Base-by-base conservation (phyloP, 1,140 invertebrate species). In the Melitaea cinxia region DNA sequence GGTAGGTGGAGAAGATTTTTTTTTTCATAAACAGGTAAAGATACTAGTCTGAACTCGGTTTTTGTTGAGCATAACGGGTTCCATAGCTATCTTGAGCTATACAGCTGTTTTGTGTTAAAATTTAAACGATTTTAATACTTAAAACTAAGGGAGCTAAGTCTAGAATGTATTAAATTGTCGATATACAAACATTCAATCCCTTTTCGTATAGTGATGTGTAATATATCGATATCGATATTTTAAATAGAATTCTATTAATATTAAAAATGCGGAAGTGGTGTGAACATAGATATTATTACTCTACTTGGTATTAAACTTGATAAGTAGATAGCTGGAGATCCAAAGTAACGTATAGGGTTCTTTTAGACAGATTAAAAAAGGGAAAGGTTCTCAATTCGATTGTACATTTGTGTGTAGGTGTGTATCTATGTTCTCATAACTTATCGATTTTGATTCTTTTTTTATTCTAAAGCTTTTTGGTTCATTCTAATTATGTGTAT, bases 11-110 rank as follows among this genome's bases (percentile, higher is more conserved):
- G n/a, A 23, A 14, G 14, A 33, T 45, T 57, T 54, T 62, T 62
- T 58, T 60, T n/a, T 26, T 14, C 53, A 37, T 37, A 10, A 33
- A 4, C 30, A 33, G 30, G 39, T 49, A 63, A 53, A 63, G 21
- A 35, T 61, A 58, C 55, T n/a, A 26, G 56, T 49, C 19, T 45
- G 10, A 6, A 10, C 35, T 15, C 15, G 23, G 33, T 30, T 70
- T 28, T 64, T 65, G 42, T 63, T 4, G 24, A 33, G 15, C 24
- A 24, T 70, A 70, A 70, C 68, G 68, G 63, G 68, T 66, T 54
- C n/a, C 17, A 24, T 58, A 7, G 42, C 62, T 70, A 64, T 56
- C 21, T 17, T 59, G 35, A 47, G 52, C 14, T 42, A 57, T 66
- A 54, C 68, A 66, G 67, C 61, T 60, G 68, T 70, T 66, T 63